phyloP scores from a whole-genome alignment of 2,888 invertebrate genomes.

The Ephialtes manifestator region DNA sequence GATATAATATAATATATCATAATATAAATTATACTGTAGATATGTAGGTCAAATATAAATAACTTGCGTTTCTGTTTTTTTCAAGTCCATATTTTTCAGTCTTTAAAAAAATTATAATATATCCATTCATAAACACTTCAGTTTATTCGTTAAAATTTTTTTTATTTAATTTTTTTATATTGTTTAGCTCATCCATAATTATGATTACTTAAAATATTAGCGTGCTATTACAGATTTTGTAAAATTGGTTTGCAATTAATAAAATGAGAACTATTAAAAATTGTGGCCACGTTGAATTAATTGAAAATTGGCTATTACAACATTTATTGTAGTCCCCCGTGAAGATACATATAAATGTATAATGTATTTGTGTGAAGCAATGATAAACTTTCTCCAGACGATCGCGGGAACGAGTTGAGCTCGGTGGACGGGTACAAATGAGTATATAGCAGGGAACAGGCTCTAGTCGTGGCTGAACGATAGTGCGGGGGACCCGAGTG shows the following conservation, averaged over 20 bases:
- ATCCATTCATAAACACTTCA: no score
- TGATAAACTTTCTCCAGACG: conserved; percentile 69
- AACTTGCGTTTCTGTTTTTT: neutral
- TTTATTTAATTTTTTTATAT: no score
- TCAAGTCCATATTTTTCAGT: neutral
- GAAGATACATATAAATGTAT: neutral
- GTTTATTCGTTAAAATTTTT: no score
- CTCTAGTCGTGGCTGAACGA: conserved; percentile 5
- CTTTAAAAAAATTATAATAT: no score
- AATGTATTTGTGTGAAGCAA: neutral
- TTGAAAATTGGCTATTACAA: neutral
- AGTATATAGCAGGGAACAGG: neutral
- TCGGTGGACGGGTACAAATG: conserved; percentile 8
- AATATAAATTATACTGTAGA: no score
- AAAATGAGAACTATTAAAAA: no score
- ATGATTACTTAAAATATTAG: no score
- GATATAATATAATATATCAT: no score
- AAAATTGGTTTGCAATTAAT: no score
- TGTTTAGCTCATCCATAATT: no score
- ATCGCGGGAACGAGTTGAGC: conserved; percentile 32
- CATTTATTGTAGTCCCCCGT: neutral
- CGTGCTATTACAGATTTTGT: no score
- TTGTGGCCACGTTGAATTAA: no score
- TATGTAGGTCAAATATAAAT: neutral
- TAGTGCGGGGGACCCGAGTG: conserved; percentile 27